Evolutionary conservation across 1,140 invertebrate genomes (phyloP), one percentile per base, ranked within the genome.

Genomic region (Frieseomelitta varia): DNA sequence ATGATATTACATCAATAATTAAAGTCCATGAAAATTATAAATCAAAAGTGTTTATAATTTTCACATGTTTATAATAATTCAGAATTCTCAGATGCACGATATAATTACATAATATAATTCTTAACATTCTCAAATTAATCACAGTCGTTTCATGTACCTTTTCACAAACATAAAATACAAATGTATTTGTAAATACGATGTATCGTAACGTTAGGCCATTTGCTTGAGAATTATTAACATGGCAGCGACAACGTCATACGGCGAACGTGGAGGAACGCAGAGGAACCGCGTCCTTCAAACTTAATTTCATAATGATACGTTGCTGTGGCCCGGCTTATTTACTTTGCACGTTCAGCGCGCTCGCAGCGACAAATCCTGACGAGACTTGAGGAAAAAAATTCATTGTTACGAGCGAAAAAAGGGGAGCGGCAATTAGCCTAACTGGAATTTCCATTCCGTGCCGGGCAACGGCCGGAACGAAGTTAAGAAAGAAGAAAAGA

Each of bases 231-330:
- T 34, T 21, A 56, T 74, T 34, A 56, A 4, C n/a, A 4, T 15
- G n/a, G 4, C 14, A 14, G 2, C 3, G 2, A 10, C 21, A 11
- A 47, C 68, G 21, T 47, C 39, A 30, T 47, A n/a, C 24, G 47
- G 21, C 58, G 1, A 69, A 61, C 24, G 61, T 3, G 11, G 10
- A n/a, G n/a, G n/a, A n/a, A n/a, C 24, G 19, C 39, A 10, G 39
- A 51, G 15, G 6, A 39, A 47, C 19, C 3, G 27, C 65, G 34
- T 17, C 39, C 21, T 84, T 77, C 21, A 51, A 73, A 47, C 72
- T 53, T 81, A 75, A 81, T 75, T 81, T 6, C 72, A 21, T 81
- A 81, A 81, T 61, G 79, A 81, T 75, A 79, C 65, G 63, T 79
- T 55, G 3, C 65, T 3, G n/a, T n/a, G 17, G 63, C 30, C n/a